Conservation (phyloP, 1,140 invertebrate species). For the Phymastichus coffea region DNA sequence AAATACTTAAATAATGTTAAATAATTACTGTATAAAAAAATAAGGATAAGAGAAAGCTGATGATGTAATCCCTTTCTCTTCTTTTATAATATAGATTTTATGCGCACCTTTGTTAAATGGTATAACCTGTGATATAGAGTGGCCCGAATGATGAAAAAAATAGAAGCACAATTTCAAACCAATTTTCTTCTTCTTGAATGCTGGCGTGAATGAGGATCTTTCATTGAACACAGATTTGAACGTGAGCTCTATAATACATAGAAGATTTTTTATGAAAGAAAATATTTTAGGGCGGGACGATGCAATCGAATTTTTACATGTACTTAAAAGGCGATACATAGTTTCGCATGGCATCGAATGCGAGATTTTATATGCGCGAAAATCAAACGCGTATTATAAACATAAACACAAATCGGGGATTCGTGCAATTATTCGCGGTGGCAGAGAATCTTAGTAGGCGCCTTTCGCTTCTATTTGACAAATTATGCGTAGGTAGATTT, state of each 20-base stretch:
- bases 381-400: conserved; percentile 9
- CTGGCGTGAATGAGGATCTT: conserved; percentile 19
- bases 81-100: conserved; percentile 33
- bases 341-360: neutral
- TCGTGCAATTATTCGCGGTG: conserved; percentile 35
- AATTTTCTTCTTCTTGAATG: no score
- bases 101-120: conserved; percentile 47
- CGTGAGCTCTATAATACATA: no score
- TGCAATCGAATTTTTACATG: conserved; percentile 13
- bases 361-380: neutral
- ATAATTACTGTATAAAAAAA: no score
- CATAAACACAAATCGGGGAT: conserved; percentile 30
- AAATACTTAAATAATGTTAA: conserved; percentile 26
- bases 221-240: no score
- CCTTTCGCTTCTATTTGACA: conserved; percentile 11
- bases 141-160: no score
- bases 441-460: conserved; percentile 29
- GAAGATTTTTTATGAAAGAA: no score
- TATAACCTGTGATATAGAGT: conserved; percentile 56
- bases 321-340: conserved; percentile 4
- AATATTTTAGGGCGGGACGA: conserved; percentile 3
- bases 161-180: conserved; percentile 18
- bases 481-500: conserved; percentile 10
- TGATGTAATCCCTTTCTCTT: conserved; percentile 24
- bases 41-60: conserved; percentile 12